Conservation (phyloP, 2,797 vertebrate species). For the Sebastolobus altivelis region DNA sequence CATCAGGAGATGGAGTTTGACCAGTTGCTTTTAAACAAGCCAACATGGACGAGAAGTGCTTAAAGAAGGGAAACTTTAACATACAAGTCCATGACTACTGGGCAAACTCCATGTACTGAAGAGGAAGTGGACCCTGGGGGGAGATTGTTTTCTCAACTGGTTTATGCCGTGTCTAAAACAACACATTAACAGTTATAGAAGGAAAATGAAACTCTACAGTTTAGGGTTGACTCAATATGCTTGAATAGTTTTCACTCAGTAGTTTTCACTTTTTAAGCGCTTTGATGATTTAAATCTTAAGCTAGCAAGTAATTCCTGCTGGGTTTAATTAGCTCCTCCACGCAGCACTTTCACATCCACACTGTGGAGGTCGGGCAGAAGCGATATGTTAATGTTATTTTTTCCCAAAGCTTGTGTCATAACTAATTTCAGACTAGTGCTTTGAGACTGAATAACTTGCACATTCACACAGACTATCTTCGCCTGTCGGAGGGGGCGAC, state of each 20-base stretch:
- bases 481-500: neutral
- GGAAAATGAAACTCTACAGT: neutral
- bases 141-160: neutral
- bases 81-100: neutral
- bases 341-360: neutral
- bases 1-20: neutral
- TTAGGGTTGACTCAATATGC: neutral
- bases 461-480: neutral
- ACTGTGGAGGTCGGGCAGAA: neutral
- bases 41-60: neutral
- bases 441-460: constrained; percentile 4
- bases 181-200: neutral
- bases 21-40: neutral
- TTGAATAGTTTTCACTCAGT: neutral
- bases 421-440: neutral
- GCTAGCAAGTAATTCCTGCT: constrained; percentile 6
- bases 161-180: neutral
- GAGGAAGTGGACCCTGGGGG: neutral
- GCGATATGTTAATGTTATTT: constrained; percentile 1
- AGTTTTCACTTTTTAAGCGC: neutral
- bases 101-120: neutral
- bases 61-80: neutral
- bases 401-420: neutral
- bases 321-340: constrained; percentile 9
- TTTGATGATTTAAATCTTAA: constrained; percentile 7